phyloP scores from a whole-genome alignment of 2,888 invertebrate genomes.

The Troides aeacus region DNA sequence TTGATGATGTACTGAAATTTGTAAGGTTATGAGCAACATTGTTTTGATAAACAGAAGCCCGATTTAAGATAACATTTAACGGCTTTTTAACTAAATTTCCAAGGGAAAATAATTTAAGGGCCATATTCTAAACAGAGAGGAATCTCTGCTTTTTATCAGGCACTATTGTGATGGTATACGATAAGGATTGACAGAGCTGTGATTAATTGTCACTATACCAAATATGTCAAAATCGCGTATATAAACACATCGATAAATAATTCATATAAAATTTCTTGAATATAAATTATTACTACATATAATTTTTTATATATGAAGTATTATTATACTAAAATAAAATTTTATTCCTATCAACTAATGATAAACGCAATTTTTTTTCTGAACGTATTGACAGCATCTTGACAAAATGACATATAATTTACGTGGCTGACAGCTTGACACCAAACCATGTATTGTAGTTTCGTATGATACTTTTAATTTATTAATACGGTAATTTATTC shows the following conservation, averaged over 20 bases:
- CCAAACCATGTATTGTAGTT: constrained; percentile 23
- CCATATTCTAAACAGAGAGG: constrained; percentile 43
- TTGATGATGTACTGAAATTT: constrained; percentile 60
- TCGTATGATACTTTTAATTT: constrained; percentile 5
- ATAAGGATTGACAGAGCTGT: neutral
- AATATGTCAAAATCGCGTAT: neutral
- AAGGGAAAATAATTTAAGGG: constrained; percentile 55
- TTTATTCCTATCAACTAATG: neutral
- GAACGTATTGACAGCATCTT: constrained; percentile 38
- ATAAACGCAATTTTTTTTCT: neutral
- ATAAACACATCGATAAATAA: neutral
- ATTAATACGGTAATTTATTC: constrained; percentile 30
- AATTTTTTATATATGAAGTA: too few relatives aligned
- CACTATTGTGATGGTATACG: neutral
- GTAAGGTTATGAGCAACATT: constrained; percentile 65
- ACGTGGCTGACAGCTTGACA: constrained; percentile 39
- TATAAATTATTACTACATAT: too few relatives aligned
- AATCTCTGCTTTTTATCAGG: constrained; percentile 33
- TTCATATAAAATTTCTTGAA: too few relatives aligned
- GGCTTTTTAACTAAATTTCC: constrained; percentile 53
- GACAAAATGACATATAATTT: constrained; percentile 38
- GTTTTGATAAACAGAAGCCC: constrained; percentile 38
- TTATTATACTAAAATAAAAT: neutral
- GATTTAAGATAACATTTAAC: constrained; percentile 47
- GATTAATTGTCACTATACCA: neutral